phyloP scores from a whole-genome alignment of 2,888 invertebrate genomes.

The Exocentrus adspersus region DNA sequence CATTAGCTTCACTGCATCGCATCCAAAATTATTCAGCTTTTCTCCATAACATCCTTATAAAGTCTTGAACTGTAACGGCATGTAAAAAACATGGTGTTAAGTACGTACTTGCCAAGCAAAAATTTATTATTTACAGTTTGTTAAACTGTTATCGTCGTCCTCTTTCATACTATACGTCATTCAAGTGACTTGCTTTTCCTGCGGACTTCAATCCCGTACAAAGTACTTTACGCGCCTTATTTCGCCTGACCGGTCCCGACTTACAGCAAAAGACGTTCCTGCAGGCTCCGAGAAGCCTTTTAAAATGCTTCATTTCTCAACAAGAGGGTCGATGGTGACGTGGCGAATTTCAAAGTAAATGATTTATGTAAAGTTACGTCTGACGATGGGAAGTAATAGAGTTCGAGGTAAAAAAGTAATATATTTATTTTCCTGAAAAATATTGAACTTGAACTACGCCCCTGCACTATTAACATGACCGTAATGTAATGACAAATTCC shows the following conservation, averaged over 20 bases:
- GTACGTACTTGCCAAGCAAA: no score
- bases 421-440: no score
- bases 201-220: no score
- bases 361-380: background rate
- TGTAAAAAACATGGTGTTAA: background rate
- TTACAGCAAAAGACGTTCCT: background rate
- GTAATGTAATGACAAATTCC: no score
- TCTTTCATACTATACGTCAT: no score
- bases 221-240: background rate
- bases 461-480: no score
- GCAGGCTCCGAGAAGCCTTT: background rate
- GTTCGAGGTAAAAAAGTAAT: no score
- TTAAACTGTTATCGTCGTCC: no score
- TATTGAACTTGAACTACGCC: no score
- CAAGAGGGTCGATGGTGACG: background rate
- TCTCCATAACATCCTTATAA: slow-evolving; percentile 6
- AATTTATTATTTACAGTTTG: no score
- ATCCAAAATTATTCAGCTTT: no score
- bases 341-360: background rate
- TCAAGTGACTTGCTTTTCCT: background rate
- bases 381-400: background rate
- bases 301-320: background rate
- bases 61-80: background rate
- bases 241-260: background rate
- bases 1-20: no score